These are phyloP conservation scores for Batillaria attramentaria DNA, from an alignment of 1,140 invertebrate species.

Conservation along the genomic window DNA sequence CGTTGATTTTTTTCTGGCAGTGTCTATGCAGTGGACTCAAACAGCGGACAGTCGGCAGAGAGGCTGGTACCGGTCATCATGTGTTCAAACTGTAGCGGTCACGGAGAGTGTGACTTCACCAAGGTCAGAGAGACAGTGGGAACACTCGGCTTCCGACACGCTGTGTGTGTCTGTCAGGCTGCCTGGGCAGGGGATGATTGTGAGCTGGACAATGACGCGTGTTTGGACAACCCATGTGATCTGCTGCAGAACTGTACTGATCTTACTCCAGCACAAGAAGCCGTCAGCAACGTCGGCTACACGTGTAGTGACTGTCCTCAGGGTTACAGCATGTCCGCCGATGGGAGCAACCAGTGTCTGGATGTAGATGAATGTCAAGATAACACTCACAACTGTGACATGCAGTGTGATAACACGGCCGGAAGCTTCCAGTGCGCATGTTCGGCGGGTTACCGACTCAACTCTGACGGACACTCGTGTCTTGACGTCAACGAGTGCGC, in stretches of 20 bases:
- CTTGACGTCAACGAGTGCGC: slow-evolving; percentile 69
- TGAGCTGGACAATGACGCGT: slow-evolving; percentile 37
- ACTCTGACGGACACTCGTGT: slow-evolving; percentile 3
- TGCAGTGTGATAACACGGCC: slow-evolving; percentile 45
- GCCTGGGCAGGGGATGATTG: slow-evolving; percentile 28
- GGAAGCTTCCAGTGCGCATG: slow-evolving; percentile 49
- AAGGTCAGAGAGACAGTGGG: background rate
- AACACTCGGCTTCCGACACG: slow-evolving; percentile 5
- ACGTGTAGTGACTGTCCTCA: slow-evolving; percentile 26
- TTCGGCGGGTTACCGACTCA: slow-evolving; percentile 37
- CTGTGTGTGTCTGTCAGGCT: slow-evolving; percentile 28
- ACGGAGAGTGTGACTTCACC: slow-evolving; percentile 35
- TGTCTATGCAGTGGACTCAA: slow-evolving; percentile 28
- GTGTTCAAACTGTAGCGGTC: slow-evolving; percentile 36
- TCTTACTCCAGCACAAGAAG: slow-evolving; percentile 19
- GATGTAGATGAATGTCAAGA: slow-evolving; percentile 35
- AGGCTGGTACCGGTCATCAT: slow-evolving; percentile 18
- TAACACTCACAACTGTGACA: slow-evolving; percentile 72
- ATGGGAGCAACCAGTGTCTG: background rate
- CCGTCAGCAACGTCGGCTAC: slow-evolving; percentile 4
- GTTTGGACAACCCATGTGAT: slow-evolving; percentile 34
- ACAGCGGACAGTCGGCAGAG: slow-evolving; percentile 26
- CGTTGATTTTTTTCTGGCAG: slow-evolving; percentile 14
- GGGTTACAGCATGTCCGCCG: background rate
- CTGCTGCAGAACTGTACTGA: slow-evolving; percentile 27